phyloP scores from a whole-genome alignment of 2,888 invertebrate genomes.

The Synanthedon formicaeformis region DNA sequence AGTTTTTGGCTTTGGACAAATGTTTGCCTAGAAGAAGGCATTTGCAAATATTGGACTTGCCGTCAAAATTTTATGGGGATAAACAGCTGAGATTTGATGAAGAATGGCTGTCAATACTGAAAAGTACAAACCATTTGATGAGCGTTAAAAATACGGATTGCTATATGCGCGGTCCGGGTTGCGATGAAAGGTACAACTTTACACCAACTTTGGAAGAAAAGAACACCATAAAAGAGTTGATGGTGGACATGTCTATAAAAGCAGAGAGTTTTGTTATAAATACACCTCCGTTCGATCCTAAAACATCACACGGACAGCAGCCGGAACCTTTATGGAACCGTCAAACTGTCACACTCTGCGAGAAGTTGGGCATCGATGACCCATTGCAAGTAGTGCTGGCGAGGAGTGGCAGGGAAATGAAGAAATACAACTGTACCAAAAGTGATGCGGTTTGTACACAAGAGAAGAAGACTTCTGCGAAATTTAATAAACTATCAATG shows the following conservation, averaged over 20 bases:
- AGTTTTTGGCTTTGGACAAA: constrained; percentile 95
- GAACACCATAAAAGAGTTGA: constrained; percentile 70
- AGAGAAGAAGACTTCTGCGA: constrained; percentile 19
- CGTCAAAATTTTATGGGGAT: constrained; percentile 64
- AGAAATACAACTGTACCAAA: constrained; percentile 16
- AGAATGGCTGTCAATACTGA: constrained; percentile 93
- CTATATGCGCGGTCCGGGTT: constrained; percentile 87
- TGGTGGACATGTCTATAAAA: constrained; percentile 74
- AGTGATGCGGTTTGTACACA: constrained; percentile 24
- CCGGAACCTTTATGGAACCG: constrained; percentile 73
- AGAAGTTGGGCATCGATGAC: constrained; percentile 81
- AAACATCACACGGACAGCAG: constrained; percentile 40
- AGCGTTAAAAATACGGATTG: constrained; percentile 76
- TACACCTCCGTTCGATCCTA: constrained; percentile 72
- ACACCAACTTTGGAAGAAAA: constrained; percentile 82
- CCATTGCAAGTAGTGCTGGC: constrained; percentile 76
- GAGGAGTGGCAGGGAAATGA: constrained; percentile 54
- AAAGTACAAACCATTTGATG: constrained; percentile 88
- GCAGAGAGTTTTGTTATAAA: constrained; percentile 85
- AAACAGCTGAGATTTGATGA: constrained; percentile 80
- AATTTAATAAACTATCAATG: constrained; percentile 29
- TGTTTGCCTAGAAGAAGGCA: constrained; percentile 91
- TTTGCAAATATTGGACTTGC: constrained; percentile 83
- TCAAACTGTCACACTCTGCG: constrained; percentile 80
- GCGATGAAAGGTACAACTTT: constrained; percentile 78